Percentiles rank a stretch among this genome's conserved stretches.
Conservation (phyloP, 2,888 invertebrate species). For the Melanchra persicariae region DNA sequence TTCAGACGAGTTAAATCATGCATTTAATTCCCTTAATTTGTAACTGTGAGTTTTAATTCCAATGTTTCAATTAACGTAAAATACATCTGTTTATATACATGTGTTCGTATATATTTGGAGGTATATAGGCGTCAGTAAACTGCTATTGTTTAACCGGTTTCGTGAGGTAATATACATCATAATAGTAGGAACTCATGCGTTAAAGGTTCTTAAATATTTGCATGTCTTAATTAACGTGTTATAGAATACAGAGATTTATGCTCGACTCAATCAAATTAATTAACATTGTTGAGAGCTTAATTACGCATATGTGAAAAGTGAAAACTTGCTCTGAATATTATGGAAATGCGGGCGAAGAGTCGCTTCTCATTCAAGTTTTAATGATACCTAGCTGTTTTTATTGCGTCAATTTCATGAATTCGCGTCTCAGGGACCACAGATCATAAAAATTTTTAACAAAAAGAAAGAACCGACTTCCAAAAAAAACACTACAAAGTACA, state of each 20-base stretch:
- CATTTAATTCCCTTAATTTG: not conserved
- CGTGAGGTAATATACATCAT: slow-evolving; percentile 29
- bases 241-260: slow-evolving; percentile 53
- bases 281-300: slow-evolving; percentile 65
- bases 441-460: no score
- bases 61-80: slow-evolving; percentile 32
- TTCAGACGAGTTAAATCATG: not conserved
- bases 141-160: not conserved
- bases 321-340: slow-evolving; percentile 41
- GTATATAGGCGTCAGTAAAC: slow-evolving; percentile 5
- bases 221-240: slow-evolving; percentile 65
- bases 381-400: slow-evolving; percentile 38
- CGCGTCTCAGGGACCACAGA: slow-evolving; percentile 12
- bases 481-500: no score
- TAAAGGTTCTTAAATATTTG: slow-evolving; percentile 66
- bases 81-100: slow-evolving; percentile 14
- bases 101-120: not conserved
- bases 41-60: not conserved
- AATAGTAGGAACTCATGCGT: slow-evolving; percentile 46
- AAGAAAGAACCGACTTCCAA: no score
- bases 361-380: slow-evolving; percentile 43
- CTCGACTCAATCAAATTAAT: slow-evolving; percentile 68
- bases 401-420: slow-evolving; percentile 15
- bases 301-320: slow-evolving; percentile 54
- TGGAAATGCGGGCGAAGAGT: slow-evolving; percentile 47